phyloP scores from a whole-genome alignment of 1,140 invertebrate genomes.

The silkworm (Bombyx mori) region DNA sequence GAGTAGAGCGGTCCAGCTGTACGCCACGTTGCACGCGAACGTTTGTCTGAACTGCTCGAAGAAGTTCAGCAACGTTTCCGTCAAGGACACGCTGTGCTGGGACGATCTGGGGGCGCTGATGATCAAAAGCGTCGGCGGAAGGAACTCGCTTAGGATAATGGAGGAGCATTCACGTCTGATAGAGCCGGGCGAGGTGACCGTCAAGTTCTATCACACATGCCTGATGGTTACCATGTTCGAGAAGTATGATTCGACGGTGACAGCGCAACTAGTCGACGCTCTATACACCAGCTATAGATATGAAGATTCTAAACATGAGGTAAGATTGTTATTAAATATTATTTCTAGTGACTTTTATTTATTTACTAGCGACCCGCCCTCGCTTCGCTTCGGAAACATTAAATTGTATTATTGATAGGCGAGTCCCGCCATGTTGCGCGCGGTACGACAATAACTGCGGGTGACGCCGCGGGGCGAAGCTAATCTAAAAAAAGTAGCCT shows the following conservation, averaged over 20 bases:
- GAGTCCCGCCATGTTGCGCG: too few relatives aligned
- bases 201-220: conserved; percentile 64
- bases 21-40: conserved; percentile 56
- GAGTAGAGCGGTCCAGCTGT: conserved; percentile 57
- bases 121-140: conserved; percentile 64
- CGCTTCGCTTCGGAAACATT: too few relatives aligned
- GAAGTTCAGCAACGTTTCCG: conserved; percentile 54
- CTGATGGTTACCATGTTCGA: conserved; percentile 54
- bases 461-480: too few relatives aligned
- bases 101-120: conserved; percentile 59
- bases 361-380: too few relatives aligned
- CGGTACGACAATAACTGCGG: too few relatives aligned
- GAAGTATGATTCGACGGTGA: conserved; percentile 52
- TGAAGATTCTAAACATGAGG: conserved; percentile 52
- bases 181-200: conserved; percentile 44
- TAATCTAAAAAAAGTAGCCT: too few relatives aligned
- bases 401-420: too few relatives aligned
- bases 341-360: conserved; percentile 1
- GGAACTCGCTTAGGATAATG: conserved; percentile 55
- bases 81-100: conserved; percentile 62
- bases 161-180: conserved; percentile 52
- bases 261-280: conserved; percentile 47
- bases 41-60: conserved; percentile 67
- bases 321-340: conserved; percentile 24
- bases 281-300: conserved; percentile 58